Evolutionary conservation across 2,113 vertebrate species (phyloP), one percentile per base, ranked within the genome.

Genomic region (Thalassoma bifasciatum): DNA sequence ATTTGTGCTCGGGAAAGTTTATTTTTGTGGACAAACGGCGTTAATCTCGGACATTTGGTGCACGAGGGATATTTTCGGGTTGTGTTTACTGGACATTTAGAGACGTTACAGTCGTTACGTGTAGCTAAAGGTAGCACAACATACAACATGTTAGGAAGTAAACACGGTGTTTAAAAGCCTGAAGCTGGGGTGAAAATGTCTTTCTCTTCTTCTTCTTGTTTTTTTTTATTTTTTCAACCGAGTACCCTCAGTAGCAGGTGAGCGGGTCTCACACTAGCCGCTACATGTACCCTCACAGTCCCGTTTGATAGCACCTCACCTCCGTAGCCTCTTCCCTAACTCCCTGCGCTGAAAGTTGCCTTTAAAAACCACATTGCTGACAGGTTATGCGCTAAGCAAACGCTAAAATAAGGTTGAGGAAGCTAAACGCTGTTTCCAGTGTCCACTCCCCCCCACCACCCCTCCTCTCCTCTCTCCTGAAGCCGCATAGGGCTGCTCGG

Each of bases 401-500:
- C 73, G 82, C 38, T 59, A 65, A 37, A 66, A 72, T 72, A 40
- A 46, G 59, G 69, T 62, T 56, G 62, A 26, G 23, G 61, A 81
- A 72, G 68, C 77, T 84, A 57, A 69, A 71, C 36, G 81, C 51
- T 73, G 75, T 50, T 46, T 73, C 56, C 72, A 58, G 49, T 72
- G 86, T 82, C 88, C 82, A 69, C 77, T 34, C 65, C 63, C 38
- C 53, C 59, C 69, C 42, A 67, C 64, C 65, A 59, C 38, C 53
- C 59, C 69, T 47, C 72, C 64, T 58, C 60, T 34, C 52, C 47
- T 57, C 69, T 72, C 80, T 72, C 65, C 62, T 66, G 69, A 26
- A 89, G 84, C 90, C 88, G 91, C 92, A 91, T 81, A 91, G 91
- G 77, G 88, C 85, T 91, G 76, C 85, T 86, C 86, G 82, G 82